A percentile compares a stretch with the other conserved stretches of the same genome.
phyloP scores from a whole-genome alignment of 2,888 invertebrate genomes.

The Unio pictorum region DNA sequence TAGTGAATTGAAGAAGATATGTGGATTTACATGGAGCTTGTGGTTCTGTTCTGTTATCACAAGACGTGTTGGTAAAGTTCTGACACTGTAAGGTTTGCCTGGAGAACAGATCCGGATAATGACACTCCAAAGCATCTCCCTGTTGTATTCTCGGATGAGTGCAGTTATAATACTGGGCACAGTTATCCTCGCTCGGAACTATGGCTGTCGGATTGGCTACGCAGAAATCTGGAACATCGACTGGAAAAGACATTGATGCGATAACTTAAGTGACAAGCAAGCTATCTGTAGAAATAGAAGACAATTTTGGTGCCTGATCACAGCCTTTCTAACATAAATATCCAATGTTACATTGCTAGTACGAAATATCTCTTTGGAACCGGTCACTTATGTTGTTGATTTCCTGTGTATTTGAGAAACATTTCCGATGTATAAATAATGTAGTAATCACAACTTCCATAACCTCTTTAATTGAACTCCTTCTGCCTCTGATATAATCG shows the following conservation, averaged over 20 bases:
- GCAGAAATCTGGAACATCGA: constrained; percentile 3
- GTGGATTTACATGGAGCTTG: constrained; percentile 27
- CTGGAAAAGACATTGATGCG: background rate
- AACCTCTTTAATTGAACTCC: too few relatives aligned
- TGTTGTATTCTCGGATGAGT: constrained; percentile 1
- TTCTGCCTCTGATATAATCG: too few relatives aligned
- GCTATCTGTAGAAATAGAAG: background rate
- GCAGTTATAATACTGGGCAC: constrained; percentile 23
- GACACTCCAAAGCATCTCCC: constrained; percentile 15
- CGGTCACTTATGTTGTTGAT: too few relatives aligned
- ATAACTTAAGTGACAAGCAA: background rate
- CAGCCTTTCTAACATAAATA: too few relatives aligned
- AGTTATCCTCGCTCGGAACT: constrained; percentile 16
- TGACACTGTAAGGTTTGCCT: constrained; percentile 12
- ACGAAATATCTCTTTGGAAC: too few relatives aligned
- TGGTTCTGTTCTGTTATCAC: constrained; percentile 19
- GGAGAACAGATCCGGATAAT: constrained; percentile 26
- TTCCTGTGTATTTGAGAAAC: too few relatives aligned
- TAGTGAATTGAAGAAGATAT: background rate
- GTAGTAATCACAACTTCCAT: too few relatives aligned
- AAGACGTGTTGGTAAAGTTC: constrained; percentile 14
- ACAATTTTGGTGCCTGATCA: too few relatives aligned
- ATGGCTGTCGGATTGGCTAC: constrained; percentile 4
- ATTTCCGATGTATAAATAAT: too few relatives aligned
- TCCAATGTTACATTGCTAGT: too few relatives aligned